Percentiles rank a stretch among this genome's conserved stretches.
Evolutionary conservation across 2,113 vertebrate species (phyloP).

Genomic region (Prolemur simus): DNA sequence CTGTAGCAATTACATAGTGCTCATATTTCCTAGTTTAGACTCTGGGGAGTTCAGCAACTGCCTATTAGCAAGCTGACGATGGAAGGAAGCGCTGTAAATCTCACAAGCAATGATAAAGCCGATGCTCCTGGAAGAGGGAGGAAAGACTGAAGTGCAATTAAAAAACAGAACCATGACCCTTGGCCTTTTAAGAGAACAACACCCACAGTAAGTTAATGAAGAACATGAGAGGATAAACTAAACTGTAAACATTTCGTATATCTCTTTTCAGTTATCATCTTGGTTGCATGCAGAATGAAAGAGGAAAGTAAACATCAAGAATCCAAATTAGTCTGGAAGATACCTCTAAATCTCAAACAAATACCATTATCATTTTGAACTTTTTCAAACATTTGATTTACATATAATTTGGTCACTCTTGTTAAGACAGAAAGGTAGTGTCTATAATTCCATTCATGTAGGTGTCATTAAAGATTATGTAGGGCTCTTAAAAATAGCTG

Average conservation of each 20-base stretch:
- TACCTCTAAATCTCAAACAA: constrained; percentile 55
- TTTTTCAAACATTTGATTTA: constrained; percentile 35
- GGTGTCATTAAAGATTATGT: neutral
- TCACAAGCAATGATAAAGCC: constrained; percentile 80
- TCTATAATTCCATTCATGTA: neutral
- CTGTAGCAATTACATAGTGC: constrained; percentile 82
- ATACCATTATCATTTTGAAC: constrained; percentile 16
- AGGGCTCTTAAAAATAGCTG: neutral
- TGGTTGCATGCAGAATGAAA: constrained; percentile 58
- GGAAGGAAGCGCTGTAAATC: constrained; percentile 83
- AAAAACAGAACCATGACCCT: constrained; percentile 73
- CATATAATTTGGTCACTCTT: constrained; percentile 6
- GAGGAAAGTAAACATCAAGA: constrained; percentile 58
- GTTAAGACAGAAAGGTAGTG: neutral
- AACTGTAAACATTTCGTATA: constrained; percentile 67
- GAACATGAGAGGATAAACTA: constrained; percentile 64
- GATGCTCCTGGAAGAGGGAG: constrained; percentile 80
- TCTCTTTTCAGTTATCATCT: constrained; percentile 61
- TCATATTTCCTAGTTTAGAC: constrained; percentile 80
- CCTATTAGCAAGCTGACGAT: constrained; percentile 83
- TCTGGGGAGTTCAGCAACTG: constrained; percentile 80
- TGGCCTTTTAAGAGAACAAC: constrained; percentile 76
- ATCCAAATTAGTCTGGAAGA: constrained; percentile 71
- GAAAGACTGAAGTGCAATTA: constrained; percentile 72
- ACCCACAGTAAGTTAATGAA: constrained; percentile 70